Conservation (phyloP, 2,113 vertebrate genomes). For the Symphodus melops region DNA sequence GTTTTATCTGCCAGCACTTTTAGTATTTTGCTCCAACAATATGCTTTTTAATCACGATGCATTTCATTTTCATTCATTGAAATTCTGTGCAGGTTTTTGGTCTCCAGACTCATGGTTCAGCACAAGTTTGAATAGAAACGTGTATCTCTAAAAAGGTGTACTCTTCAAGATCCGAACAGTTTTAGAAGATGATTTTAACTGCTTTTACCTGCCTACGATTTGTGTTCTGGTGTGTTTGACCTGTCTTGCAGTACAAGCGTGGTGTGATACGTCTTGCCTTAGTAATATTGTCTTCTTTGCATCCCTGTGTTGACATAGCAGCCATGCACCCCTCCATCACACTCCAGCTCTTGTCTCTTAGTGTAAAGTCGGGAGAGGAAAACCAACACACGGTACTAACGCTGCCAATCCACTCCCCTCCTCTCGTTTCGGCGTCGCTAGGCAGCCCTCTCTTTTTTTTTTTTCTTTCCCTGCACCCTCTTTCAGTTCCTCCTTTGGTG, state of each 20-base stretch:
- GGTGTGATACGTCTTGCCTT: constrained; percentile 33
- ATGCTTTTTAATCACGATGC: background rate
- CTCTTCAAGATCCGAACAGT: too few relatives aligned
- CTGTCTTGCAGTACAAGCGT: constrained; percentile 18
- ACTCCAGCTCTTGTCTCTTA: constrained; percentile 68
- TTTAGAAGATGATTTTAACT: background rate
- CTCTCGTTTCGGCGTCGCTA: constrained; percentile 72
- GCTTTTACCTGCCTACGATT: background rate
- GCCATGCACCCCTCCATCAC: constrained; percentile 61
- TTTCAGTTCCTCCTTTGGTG: constrained; percentile 70
- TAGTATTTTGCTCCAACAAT: background rate
- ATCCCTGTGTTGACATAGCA: constrained; percentile 64
- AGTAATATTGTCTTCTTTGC: constrained; percentile 50
- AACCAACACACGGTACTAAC: constrained; percentile 74
- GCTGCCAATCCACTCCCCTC: constrained; percentile 74
- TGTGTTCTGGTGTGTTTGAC: constrained; percentile 9
- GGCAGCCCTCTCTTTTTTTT: constrained; percentile 66
- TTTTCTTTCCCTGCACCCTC: constrained; percentile 21
- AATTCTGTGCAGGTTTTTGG: too few relatives aligned
- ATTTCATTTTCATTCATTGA: too few relatives aligned
- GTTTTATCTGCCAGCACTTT: constrained; percentile 4
- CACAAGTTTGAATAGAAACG: too few relatives aligned
- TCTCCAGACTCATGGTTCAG: too few relatives aligned
- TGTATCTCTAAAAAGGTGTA: too few relatives aligned
- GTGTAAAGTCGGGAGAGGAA: constrained; percentile 77